Evolutionary conservation across 2,797 vertebrate genomes (phyloP).

Genomic region (Rhodeus uyekii): DNA sequence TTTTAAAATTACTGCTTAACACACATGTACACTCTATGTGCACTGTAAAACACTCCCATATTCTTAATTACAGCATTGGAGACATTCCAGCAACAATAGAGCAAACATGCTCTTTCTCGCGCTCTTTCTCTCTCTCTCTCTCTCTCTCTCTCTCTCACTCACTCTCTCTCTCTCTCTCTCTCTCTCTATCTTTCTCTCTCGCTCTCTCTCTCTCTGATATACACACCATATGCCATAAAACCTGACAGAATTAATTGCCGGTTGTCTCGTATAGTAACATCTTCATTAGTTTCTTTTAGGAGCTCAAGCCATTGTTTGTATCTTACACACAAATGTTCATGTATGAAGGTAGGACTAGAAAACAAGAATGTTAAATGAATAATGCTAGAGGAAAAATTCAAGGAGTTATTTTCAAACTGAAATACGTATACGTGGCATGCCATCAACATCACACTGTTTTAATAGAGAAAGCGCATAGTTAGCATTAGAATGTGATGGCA

Average conservation of each 20-base stretch:
- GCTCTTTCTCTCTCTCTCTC: not conserved
- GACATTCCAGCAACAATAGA: slow-evolving; percentile 63
- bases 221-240: slow-evolving; percentile 32
- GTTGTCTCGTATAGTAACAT: slow-evolving; percentile 73
- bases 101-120: not conserved
- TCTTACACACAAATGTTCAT: slow-evolving; percentile 20
- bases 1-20: slow-evolving; percentile 39
- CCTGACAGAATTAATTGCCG: slow-evolving; percentile 77
- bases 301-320: slow-evolving; percentile 63
- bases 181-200: not conserved
- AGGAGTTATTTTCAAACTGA: not conserved
- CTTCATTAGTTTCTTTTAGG: slow-evolving; percentile 72
- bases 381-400: not conserved
- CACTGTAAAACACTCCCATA: slow-evolving; percentile 63
- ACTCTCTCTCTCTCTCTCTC: too few relatives aligned
- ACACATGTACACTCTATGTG: slow-evolving; percentile 54
- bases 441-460: not conserved
- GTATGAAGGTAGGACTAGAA: not conserved
- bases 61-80: slow-evolving; percentile 68
- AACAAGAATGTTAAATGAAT: not conserved
- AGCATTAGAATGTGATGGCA: not conserved
- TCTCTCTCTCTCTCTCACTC: not conserved
- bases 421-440: not conserved
- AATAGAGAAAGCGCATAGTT: not conserved
- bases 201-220: not conserved